Percentiles rank a stretch among this genome's conserved stretches.
Conservation (phyloP, 37 sponge, comb jelly and placozoan species). For the Ianthella basta region DNA sequence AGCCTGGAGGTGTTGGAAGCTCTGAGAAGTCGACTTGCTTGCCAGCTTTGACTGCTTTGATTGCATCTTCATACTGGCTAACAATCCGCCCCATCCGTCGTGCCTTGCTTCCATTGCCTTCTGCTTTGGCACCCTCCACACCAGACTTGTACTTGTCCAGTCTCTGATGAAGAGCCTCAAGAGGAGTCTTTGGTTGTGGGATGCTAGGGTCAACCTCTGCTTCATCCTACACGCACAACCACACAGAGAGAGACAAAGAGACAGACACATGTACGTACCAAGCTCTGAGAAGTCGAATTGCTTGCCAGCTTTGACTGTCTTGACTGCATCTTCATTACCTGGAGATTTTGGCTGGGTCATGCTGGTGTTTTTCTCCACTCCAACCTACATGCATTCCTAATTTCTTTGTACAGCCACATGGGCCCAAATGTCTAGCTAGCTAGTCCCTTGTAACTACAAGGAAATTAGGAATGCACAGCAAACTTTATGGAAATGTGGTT, state of each 20-base stretch:
- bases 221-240: too few species aligned
- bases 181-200: slow-evolving; percentile 70
- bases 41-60: slow-evolving; percentile 70
- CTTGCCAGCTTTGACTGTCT: slow-evolving; percentile 63
- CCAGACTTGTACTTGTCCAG: slow-evolving; percentile 80
- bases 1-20: slow-evolving; percentile 92
- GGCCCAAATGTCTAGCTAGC: too few species aligned
- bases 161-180: slow-evolving; percentile 81
- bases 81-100: slow-evolving; percentile 88
- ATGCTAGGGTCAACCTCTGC: slow-evolving; percentile 67
- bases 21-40: slow-evolving; percentile 68
- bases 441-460: too few species aligned
- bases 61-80: slow-evolving; percentile 89
- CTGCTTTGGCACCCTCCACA: slow-evolving; percentile 68
- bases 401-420: too few species aligned
- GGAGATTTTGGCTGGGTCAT: too few species aligned
- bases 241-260: too few species aligned
- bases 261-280: too few species aligned
- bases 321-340: slow-evolving; percentile 90
- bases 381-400: too few species aligned
- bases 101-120: slow-evolving; percentile 74
- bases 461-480: too few species aligned
- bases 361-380: too few species aligned
- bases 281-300: slow-evolving; percentile 72
- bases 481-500: too few species aligned